Evolutionary conservation across 2,888 invertebrate genomes (phyloP), one percentile per base, ranked within the genome.

Genomic region (Ophioninae sp.): DNA sequence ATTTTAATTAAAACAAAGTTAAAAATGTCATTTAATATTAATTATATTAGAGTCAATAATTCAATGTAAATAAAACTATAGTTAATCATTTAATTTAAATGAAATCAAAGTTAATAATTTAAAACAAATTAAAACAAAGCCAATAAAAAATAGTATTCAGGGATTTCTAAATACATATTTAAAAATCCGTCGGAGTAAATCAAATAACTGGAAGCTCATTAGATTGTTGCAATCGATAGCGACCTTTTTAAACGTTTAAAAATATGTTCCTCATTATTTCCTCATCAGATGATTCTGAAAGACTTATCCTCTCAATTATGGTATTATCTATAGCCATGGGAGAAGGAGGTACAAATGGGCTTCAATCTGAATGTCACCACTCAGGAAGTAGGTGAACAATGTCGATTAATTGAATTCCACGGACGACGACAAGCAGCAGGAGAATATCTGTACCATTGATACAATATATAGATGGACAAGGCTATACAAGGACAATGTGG

Each of bases 391-490:
- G 59, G 67, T 75, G 37, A 74, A 81, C 70, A 81, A 77, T 70
- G 68, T 75, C 82, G 82, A 85, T 85, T 86, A 86, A 86, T 86
- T 83, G 82, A 84, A 81, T 84, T 82, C 79, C 72, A 64, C 61
- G 17, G 21, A 56, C 75, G 62, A 81, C 81, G 77, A 81, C 79
- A 67, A 70, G 81, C 41, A 41, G 21, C 20, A 59, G 39, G 57
- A 75, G 64, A 70, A 61, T 68, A 62, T 73, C 68, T 21, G 41
- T 20, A 70, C 44, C 10, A 76, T 70, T 56, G 72, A 80, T 75
- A 75, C 30, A 57, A 57, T 62, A 69, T 67, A 68, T 69, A 41
- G 50, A 62, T 64, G 56, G 30, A 23, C 68, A n/a, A 30, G 37
- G 39, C 41, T 70, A 73, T 37, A 79, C 72, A 80, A 81, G 64